Percentiles rank a stretch among this genome's conserved stretches.
Evolutionary conservation across 92 coral and sea anemone species (phyloP).

Genomic region (Pocillopora meandrina): DNA sequence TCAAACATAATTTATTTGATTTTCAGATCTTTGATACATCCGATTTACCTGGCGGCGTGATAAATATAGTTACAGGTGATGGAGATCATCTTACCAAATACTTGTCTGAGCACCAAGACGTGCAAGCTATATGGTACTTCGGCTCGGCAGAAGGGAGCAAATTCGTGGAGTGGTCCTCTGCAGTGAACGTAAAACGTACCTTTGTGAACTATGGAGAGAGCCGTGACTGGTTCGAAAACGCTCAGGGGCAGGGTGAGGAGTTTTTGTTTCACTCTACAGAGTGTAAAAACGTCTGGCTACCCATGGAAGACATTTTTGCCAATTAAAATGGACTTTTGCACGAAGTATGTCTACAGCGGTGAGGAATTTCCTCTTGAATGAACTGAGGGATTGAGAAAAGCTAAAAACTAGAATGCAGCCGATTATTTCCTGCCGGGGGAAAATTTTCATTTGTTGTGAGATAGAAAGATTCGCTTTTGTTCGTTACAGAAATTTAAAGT

Average conservation of each 20-base stretch:
- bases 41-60: slow-evolving; percentile 97
- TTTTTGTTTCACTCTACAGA: slow-evolving; percentile 80
- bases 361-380: no score
- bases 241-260: slow-evolving; percentile 94
- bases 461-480: no score
- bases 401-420: no score
- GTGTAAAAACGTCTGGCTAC: slow-evolving; percentile 93
- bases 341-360: neutral
- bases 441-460: no score
- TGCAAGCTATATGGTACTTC: slow-evolving; percentile 98
- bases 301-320: slow-evolving; percentile 97
- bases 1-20: neutral
- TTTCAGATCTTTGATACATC: slow-evolving; percentile 93
- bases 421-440: no score
- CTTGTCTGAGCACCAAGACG: slow-evolving; percentile 94
- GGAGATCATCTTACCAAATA: slow-evolving; percentile 95
- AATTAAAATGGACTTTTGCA: slow-evolving; percentile 37
- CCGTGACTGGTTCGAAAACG: slow-evolving; percentile 85
- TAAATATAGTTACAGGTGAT: slow-evolving; percentile 91
- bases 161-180: slow-evolving; percentile 89
- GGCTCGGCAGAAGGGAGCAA: slow-evolving; percentile 97
- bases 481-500: no score
- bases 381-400: neutral
- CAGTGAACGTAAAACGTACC: slow-evolving; percentile 96
- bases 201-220: slow-evolving; percentile 85